A percentile compares a stretch with the other conserved stretches of the same genome.
Evolutionary conservation across 2,113 vertebrate species (phyloP).

Genomic region (Channa maculata): DNA sequence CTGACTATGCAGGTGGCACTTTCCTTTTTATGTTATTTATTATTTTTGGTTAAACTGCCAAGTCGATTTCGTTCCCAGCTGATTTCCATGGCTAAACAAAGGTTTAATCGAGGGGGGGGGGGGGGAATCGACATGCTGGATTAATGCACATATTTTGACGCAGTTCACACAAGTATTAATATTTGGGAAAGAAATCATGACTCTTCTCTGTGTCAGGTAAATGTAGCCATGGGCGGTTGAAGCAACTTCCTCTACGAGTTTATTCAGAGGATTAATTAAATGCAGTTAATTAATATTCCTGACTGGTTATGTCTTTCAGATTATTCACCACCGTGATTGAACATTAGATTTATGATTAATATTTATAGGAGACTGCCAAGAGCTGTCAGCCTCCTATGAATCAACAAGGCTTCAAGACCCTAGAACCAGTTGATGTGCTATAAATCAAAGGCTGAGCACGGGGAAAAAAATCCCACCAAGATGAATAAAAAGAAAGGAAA

Average conservation of each 20-base stretch:
- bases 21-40: background rate
- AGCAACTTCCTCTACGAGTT: constrained; percentile 17
- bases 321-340: constrained; percentile 55
- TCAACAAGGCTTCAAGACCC: constrained; percentile 68
- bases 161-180: background rate
- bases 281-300: constrained; percentile 64
- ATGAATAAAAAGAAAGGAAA: constrained; percentile 28
- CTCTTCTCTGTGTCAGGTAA: background rate
- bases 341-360: constrained; percentile 71
- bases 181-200: background rate
- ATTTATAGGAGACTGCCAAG: constrained; percentile 73
- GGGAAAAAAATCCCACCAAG: constrained; percentile 49
- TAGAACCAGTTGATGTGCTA: constrained; percentile 58
- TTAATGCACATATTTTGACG: constrained; percentile 15
- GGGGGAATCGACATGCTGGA: constrained; percentile 4
- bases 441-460: constrained; percentile 61
- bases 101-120: constrained; percentile 47
- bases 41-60: background rate
- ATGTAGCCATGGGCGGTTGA: background rate
- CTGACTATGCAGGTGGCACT: background rate
- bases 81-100: constrained; percentile 45
- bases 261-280: constrained; percentile 58
- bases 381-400: constrained; percentile 65
- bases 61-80: constrained; percentile 31
- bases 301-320: constrained; percentile 51